These are phyloP conservation scores for Phainopepla nitens DNA, from an alignment of 2,113 vertebrate genomes.

Conservation along the genomic window DNA sequence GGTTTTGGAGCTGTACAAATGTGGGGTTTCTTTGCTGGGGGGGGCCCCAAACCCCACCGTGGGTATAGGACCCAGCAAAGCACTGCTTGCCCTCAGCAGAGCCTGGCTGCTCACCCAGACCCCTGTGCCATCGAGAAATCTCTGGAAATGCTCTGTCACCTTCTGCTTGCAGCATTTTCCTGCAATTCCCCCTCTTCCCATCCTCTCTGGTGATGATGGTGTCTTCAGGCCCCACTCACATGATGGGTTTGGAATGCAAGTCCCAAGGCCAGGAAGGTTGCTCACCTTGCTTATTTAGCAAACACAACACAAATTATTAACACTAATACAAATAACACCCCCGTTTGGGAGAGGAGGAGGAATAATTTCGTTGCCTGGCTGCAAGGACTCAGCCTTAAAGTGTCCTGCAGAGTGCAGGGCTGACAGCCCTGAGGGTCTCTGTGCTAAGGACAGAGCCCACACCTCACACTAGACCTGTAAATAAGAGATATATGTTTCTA, in stretches of 20 bases:
- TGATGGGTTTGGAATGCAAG: not conserved
- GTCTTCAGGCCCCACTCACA: not conserved
- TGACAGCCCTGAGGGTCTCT: not conserved
- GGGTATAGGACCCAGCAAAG: not conserved
- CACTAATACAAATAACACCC: conserved; percentile 17
- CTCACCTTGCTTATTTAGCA: conserved; percentile 1
- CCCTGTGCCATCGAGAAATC: not conserved
- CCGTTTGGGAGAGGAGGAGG: not conserved
- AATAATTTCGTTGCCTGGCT: not conserved
- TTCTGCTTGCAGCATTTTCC: not conserved
- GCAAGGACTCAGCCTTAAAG: not conserved
- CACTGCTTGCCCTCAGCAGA: not conserved
- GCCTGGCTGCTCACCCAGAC: not conserved
- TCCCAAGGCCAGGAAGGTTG: conserved; percentile 4
- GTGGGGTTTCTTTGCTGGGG: not conserved
- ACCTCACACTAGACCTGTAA: not conserved
- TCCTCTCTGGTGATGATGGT: not conserved
- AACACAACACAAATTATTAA: conserved; percentile 49
- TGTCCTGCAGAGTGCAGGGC: not conserved
- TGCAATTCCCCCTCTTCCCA: not conserved
- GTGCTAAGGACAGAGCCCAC: not conserved
- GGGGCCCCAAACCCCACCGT: accelerated
- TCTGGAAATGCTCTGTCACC: not conserved
- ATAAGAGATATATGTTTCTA: not conserved
- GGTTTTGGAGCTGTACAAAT: not conserved